These are phyloP conservation scores for Rhea pennata DNA, from an alignment of 2,113 vertebrate genomes.

Conservation along the genomic window DNA sequence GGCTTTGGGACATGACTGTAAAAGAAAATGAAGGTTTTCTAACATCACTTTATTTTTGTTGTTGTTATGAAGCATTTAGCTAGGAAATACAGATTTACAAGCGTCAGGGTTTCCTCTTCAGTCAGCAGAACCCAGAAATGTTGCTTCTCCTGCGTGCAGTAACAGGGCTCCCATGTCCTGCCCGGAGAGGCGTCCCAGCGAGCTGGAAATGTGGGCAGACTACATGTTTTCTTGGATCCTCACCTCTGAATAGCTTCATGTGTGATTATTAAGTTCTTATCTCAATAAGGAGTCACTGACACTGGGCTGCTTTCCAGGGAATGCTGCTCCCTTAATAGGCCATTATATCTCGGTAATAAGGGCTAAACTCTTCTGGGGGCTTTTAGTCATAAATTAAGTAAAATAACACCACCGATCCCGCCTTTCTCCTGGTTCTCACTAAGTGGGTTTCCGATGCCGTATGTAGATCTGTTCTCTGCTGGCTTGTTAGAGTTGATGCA, in stretches of 20 bases:
- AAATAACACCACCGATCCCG: conserved; percentile 29
- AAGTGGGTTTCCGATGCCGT: not conserved
- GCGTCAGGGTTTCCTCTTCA: conserved; percentile 16
- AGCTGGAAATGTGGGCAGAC: not conserved
- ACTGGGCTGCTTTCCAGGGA: conserved; percentile 67
- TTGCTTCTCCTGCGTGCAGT: not conserved
- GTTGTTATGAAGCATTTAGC: conserved; percentile 13
- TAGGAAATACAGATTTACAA: conserved; percentile 53
- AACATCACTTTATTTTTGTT: conserved; percentile 33
- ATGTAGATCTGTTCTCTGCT: not conserved
- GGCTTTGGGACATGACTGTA: not conserved
- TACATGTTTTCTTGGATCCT: conserved; percentile 35
- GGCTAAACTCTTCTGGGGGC: conserved; percentile 69
- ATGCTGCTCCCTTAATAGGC: conserved; percentile 69
- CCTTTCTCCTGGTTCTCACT: not conserved
- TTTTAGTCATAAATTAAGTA: conserved; percentile 70
- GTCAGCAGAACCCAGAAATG: not conserved
- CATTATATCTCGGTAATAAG: conserved; percentile 57
- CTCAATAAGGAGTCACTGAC: conserved; percentile 65
- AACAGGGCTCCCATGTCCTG: not conserved
- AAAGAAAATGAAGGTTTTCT: conserved; percentile 44
- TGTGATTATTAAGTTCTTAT: conserved; percentile 71
- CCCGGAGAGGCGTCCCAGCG: not conserved
- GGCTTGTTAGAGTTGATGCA: not conserved
- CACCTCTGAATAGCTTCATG: not conserved